A percentile compares a stretch with the other conserved stretches of the same genome.
Conservation (phyloP, 2,797 vertebrate genomes). For the Masticophis lateralis region DNA sequence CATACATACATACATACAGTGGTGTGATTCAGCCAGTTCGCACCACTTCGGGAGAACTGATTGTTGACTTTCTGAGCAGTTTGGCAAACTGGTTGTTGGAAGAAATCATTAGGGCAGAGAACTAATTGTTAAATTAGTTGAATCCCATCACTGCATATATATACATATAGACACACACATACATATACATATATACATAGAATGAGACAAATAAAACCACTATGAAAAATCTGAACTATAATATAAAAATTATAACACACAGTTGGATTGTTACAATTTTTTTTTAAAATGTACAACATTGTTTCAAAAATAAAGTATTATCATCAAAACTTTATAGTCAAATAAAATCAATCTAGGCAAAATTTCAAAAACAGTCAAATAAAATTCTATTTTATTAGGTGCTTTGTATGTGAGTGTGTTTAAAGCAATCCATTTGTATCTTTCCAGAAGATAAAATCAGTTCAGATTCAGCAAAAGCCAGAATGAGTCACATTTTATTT, state of each 20-base stretch:
- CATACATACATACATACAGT: no score
- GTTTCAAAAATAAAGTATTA: neutral
- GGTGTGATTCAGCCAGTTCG: no score
- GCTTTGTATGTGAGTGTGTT: neutral
- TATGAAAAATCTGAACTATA: neutral
- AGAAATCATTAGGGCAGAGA: no score
- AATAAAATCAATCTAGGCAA: neutral
- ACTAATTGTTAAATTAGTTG: no score
- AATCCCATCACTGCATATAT: no score
- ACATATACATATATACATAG: no score
- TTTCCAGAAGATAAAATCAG: neutral
- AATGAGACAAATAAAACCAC: no score
- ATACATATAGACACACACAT: no score
- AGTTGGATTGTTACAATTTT: neutral
- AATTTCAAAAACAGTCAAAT: neutral
- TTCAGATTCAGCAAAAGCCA: neutral
- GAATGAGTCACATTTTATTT: neutral
- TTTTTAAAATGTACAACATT: neutral
- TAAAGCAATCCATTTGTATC: neutral
- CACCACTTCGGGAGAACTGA: no score
- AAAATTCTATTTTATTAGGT: neutral
- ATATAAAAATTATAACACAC: neutral
- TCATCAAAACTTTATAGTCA: neutral
- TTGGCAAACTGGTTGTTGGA: no score
- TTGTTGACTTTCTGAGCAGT: no score